phyloP scores from a whole-genome alignment of 2,113 vertebrate genomes.

The Perca schrenkii region DNA sequence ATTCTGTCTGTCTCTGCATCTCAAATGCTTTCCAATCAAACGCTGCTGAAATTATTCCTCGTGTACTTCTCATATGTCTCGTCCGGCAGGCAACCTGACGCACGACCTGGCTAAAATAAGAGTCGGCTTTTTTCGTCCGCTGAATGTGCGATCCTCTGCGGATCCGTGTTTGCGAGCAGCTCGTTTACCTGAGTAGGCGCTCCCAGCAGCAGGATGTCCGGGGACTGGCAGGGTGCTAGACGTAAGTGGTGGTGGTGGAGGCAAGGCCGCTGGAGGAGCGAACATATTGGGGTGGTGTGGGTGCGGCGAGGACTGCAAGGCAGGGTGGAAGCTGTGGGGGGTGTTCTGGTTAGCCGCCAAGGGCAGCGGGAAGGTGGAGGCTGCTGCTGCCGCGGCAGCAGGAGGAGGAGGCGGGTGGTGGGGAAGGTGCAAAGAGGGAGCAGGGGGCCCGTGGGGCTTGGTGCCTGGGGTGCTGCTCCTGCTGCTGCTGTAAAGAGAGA shows the following conservation, averaged over 20 bases:
- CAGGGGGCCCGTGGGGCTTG: slow-evolving; percentile 87
- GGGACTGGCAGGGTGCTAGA: slow-evolving; percentile 94
- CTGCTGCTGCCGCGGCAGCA: slow-evolving; percentile 63
- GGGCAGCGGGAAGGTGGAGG: slow-evolving; percentile 89
- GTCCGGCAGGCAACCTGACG: neutral
- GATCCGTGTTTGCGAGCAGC: neutral
- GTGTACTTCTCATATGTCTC: slow-evolving; percentile 15
- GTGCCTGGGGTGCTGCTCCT: slow-evolving; percentile 95
- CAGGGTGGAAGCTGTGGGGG: slow-evolving; percentile 91
- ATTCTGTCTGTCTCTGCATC: slow-evolving; percentile 23
- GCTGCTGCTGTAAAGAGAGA: slow-evolving; percentile 88
- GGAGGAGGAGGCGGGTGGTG: slow-evolving; percentile 87
- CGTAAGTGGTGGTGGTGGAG: slow-evolving; percentile 96
- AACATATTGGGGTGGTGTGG: slow-evolving; percentile 99
- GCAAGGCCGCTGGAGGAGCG: slow-evolving; percentile 96
- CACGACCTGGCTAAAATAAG: slow-evolving; percentile 18
- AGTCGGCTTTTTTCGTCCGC: neutral
- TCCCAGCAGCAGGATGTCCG: slow-evolving; percentile 94
- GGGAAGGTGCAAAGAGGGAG: slow-evolving; percentile 85
- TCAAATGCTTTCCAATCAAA: slow-evolving; percentile 30
- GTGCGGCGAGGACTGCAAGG: slow-evolving; percentile 92
- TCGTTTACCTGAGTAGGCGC: slow-evolving; percentile 93
- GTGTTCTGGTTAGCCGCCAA: slow-evolving; percentile 88
- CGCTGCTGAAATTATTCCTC: neutral
- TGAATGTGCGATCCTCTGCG: slow-evolving; percentile 12